Evolutionary conservation across 2,797 vertebrate genomes (phyloP).

Genomic region (Lophura swinhoii): DNA sequence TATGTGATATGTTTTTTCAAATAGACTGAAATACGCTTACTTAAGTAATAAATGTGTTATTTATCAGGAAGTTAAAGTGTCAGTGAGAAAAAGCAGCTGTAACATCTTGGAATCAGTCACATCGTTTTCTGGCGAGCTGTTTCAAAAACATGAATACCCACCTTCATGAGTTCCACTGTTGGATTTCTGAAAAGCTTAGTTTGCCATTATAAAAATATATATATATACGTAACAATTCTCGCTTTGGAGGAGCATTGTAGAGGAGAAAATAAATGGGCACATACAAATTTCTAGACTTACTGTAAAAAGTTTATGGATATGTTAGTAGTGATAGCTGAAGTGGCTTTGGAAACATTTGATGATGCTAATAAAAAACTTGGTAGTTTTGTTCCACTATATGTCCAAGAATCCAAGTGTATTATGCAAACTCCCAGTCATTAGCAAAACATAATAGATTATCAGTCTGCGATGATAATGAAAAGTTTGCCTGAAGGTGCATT

Average conservation of each 20-base stretch:
- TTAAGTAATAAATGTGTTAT: not conserved
- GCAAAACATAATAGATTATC: not conserved
- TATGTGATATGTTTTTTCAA: not conserved
- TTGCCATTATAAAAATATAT: not conserved
- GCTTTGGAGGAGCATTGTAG: not conserved
- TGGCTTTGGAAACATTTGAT: not conserved
- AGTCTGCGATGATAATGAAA: not conserved
- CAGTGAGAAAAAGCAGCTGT: not conserved
- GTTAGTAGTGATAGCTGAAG: not conserved
- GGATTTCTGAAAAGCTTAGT: not conserved
- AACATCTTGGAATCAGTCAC: not conserved
- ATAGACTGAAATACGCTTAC: rapidly evolving
- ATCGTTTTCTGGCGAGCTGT: not conserved
- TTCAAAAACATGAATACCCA: not conserved
- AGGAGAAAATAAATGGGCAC: not conserved
- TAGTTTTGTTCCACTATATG: not conserved
- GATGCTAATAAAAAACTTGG: not conserved
- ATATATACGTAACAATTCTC: not conserved
- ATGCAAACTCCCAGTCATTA: not conserved
- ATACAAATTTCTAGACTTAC: not conserved
- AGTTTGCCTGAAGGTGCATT: not conserved
- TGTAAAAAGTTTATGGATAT: not conserved
- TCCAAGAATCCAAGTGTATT: not conserved
- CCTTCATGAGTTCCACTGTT: not conserved
- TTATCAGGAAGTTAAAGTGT: not conserved